Percentiles rank a stretch among this genome's conserved stretches.
Conservation (phyloP, 2,888 invertebrate genomes). For the Mongoloraphidia duomilia region DNA sequence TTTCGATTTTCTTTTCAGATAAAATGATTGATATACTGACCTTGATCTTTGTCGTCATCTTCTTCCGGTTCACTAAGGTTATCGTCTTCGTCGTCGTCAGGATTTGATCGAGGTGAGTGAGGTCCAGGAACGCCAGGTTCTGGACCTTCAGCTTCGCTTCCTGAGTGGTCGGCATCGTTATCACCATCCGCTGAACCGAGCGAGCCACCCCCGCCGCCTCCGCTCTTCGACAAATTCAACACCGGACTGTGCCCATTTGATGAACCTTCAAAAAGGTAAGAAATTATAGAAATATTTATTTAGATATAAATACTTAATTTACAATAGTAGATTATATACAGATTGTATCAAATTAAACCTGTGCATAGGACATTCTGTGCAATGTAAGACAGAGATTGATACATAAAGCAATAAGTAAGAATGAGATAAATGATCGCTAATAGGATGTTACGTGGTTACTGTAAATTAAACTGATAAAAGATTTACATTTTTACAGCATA, state of each 20-base stretch:
- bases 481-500: too few relatives aligned
- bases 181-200: constrained; percentile 47
- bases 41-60: constrained; percentile 72
- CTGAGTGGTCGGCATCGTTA: constrained; percentile 43
- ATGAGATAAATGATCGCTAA: too few relatives aligned
- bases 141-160: constrained; percentile 48
- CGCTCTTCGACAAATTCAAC: constrained; percentile 79
- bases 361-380: too few relatives aligned
- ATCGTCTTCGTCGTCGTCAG: constrained; percentile 76
- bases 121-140: constrained; percentile 33
- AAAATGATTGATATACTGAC: constrained; percentile 31
- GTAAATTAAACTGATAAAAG: too few relatives aligned
- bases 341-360: too few relatives aligned
- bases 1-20: too few relatives aligned
- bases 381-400: too few relatives aligned
- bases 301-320: background rate
- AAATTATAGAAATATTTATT: constrained; percentile 2
- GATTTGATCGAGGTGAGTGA: constrained; percentile 45
- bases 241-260: constrained; percentile 86
- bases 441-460: too few relatives aligned
- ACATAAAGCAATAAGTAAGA: too few relatives aligned
- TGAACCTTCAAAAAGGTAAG: constrained; percentile 44
- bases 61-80: constrained; percentile 78
- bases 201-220: constrained; percentile 57
- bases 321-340: too few relatives aligned